Evolutionary conservation across 2,888 invertebrate species (phyloP).

Genomic region (Acrobasis consociella): DNA sequence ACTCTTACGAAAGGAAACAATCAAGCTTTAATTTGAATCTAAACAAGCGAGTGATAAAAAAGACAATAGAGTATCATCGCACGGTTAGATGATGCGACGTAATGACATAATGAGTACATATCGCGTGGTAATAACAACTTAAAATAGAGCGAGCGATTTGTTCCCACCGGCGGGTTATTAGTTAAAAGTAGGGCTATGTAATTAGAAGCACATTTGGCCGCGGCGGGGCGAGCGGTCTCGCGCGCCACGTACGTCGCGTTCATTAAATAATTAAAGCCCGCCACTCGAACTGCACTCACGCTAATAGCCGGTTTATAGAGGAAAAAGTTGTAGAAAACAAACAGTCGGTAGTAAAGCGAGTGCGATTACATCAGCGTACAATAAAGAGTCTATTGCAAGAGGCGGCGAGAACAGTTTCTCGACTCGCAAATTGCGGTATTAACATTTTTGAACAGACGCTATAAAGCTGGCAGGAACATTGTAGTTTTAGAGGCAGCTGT

Average conservation of each 20-base stretch:
- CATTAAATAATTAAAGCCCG: constrained; percentile 61
- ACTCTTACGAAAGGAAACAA: constrained; percentile 24
- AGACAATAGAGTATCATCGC: constrained; percentile 18
- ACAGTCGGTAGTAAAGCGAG: constrained; percentile 39
- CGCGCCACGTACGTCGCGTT: constrained; percentile 35
- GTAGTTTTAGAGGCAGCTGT: constrained; percentile 52
- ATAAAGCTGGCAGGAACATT: constrained; percentile 58
- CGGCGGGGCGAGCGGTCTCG: constrained; percentile 44
- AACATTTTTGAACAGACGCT: constrained; percentile 65
- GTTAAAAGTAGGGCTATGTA: constrained; percentile 63
- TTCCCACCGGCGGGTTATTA: constrained; percentile 60
- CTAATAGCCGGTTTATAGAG: constrained; percentile 43
- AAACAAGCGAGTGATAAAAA: constrained; percentile 21
- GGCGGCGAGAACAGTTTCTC: constrained; percentile 41
- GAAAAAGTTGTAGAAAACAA: constrained; percentile 38
- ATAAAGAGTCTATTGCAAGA: constrained; percentile 41
- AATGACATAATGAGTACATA: constrained; percentile 23
- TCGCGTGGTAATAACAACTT: constrained; percentile 40
- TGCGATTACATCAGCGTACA: constrained; percentile 44
- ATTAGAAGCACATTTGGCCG: constrained; percentile 67
- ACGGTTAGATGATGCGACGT: constrained; percentile 1
- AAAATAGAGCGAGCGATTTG: constrained; percentile 62
- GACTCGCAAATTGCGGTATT: constrained; percentile 62
- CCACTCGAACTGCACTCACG: constrained; percentile 44
- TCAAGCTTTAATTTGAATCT: constrained; percentile 24